These are phyloP conservation scores for Zoanthus gigantus DNA, from an alignment of 92 coral and sea anemone genomes.

Conservation along the genomic window DNA sequence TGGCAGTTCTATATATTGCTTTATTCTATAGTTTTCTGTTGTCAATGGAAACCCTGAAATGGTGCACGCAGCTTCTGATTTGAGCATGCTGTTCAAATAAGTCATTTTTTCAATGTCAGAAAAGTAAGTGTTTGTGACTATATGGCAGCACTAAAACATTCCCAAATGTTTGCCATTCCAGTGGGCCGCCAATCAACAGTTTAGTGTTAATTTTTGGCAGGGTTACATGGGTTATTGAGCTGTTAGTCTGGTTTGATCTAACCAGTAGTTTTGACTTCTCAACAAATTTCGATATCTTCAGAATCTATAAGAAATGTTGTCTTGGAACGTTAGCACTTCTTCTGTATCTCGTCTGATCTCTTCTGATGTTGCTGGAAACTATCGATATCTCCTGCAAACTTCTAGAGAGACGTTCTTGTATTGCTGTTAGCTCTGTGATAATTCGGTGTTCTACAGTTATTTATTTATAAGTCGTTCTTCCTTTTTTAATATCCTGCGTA, in stretches of 20 bases:
- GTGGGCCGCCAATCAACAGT: conserved; percentile 56
- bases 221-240: conserved; percentile 35
- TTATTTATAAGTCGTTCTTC: conserved; percentile 44
- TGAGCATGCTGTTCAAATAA: conserved; percentile 35
- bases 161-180: conserved; percentile 70
- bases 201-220: conserved; percentile 57
- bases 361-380: conserved; percentile 39
- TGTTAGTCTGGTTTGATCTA: conserved; percentile 47
- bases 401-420: conserved; percentile 52
- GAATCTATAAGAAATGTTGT: conserved; percentile 46
- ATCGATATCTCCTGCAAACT: conserved; percentile 49
- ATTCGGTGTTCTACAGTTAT: conserved; percentile 39
- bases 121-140: conserved; percentile 32
- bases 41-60: conserved; percentile 67
- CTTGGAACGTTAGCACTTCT: conserved; percentile 63
- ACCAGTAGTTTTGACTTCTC: conserved; percentile 47
- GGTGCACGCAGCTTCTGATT: conserved; percentile 70
- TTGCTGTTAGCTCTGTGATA: conserved; percentile 57
- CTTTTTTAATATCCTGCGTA: conserved; percentile 62
- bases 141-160: conserved; percentile 53
- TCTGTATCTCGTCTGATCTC: conserved; percentile 54
- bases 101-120: conserved; percentile 30
- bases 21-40: conserved; percentile 52
- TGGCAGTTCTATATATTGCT: conserved; percentile 63
- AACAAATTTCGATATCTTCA: conserved; percentile 53